Conservation (phyloP, 2,888 invertebrate species). For the Lycia hirtaria region DNA sequence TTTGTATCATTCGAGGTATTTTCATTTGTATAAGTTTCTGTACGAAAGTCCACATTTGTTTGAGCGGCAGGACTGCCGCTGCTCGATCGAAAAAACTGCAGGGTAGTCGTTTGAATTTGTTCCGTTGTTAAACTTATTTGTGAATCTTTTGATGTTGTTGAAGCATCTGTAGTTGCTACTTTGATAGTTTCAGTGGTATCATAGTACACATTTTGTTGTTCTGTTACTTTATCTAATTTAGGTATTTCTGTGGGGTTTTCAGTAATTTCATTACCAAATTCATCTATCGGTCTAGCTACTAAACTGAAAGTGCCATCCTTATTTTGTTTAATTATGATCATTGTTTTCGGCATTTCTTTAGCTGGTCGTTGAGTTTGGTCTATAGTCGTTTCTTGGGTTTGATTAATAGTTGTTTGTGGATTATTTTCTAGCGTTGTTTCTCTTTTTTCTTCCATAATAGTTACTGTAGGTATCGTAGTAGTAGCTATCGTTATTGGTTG, state of each 20-base stretch:
- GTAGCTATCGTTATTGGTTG: not conserved
- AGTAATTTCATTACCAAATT: constrained; percentile 1
- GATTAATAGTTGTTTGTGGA: constrained; percentile 7
- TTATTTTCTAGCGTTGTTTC: constrained; percentile 6
- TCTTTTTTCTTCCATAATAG: not conserved
- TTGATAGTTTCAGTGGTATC: not conserved
- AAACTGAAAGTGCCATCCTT: constrained; percentile 16
- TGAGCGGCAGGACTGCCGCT: constrained; percentile 17
- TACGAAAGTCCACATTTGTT: constrained; percentile 9
- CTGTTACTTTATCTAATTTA: not conserved
- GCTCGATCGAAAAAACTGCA: constrained; percentile 19
- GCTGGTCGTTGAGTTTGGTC: constrained; percentile 10
- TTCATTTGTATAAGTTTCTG: not conserved
- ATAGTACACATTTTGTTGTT: not conserved
- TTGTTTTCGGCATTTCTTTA: constrained; percentile 2
- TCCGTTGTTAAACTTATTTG: constrained; percentile 3
- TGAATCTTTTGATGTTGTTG: not conserved
- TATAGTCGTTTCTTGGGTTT: constrained; percentile 12
- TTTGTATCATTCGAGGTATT: not conserved
- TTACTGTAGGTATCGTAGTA: constrained; percentile 12
- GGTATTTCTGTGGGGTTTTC: not conserved
- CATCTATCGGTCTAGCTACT: constrained; percentile 2
- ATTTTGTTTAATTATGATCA: constrained; percentile 19
- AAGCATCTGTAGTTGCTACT: not conserved
- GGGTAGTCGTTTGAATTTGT: constrained; percentile 12